phyloP scores from a whole-genome alignment of 2,888 invertebrate species.

The Bombylius discolor region DNA sequence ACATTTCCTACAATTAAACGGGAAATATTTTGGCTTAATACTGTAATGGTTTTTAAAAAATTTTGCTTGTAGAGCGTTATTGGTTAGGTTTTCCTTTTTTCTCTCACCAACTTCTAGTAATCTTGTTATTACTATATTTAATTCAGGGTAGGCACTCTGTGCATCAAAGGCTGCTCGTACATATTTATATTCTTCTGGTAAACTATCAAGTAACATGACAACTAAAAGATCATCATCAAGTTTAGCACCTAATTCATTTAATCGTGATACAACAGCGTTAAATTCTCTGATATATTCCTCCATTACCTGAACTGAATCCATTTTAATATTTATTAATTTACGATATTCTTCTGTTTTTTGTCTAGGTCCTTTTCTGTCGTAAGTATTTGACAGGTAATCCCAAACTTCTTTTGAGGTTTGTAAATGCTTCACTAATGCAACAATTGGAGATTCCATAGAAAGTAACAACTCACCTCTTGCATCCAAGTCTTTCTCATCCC shows the following conservation, averaged over 20 bases:
- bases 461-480: slow-evolving; percentile 4
- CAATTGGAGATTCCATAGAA: slow-evolving; percentile 4
- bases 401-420: slow-evolving; percentile 10
- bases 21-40: not conserved
- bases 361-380: slow-evolving; percentile 8
- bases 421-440: slow-evolving; percentile 6
- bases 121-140: slow-evolving; percentile 1
- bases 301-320: slow-evolving; percentile 3
- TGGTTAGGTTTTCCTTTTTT: not conserved
- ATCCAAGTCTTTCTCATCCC: slow-evolving; percentile 9
- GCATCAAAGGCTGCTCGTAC: slow-evolving; percentile 8
- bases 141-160: slow-evolving; percentile 3
- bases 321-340: slow-evolving; percentile 10
- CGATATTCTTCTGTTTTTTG: slow-evolving; percentile 9
- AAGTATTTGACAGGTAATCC: slow-evolving; percentile 6
- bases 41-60: not conserved
- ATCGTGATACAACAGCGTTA: slow-evolving; percentile 1
- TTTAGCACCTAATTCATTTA: slow-evolving; percentile 8
- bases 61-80: slow-evolving; percentile 1
- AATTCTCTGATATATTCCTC: slow-evolving; percentile 7
- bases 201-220: slow-evolving; percentile 6
- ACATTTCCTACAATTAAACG: slow-evolving; percentile 5
- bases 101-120: slow-evolving; percentile 6
- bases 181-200: slow-evolving; percentile 4
- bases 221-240: slow-evolving; percentile 8